Evolutionary conservation across 2,888 invertebrate genomes (phyloP), one percentile per base, ranked within the genome.

Genomic region (Halictus ligatus): DNA sequence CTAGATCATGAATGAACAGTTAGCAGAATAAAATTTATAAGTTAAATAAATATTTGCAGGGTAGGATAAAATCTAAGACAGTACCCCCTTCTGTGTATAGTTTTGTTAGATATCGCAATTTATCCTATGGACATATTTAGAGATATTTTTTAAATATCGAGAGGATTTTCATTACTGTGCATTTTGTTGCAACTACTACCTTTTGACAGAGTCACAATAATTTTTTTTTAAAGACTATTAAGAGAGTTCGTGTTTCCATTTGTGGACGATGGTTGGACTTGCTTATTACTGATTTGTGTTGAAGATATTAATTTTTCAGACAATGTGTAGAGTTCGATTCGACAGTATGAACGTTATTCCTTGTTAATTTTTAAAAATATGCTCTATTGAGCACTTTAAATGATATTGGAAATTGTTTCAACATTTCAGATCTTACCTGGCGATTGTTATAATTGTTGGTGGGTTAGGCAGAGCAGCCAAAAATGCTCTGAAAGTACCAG

Each of bases 391-490:
- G 8, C 29, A 10, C 10, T 69, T 8, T 35, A 40, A 40, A 40
- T 18, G 8, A 10, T 18, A 40, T 40, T 18, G 35, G 10, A 40
- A 12, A 40, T 69, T 21, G 18, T 40, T 35, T 10, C 8, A 15
- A 10, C 12, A 69, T 40, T 21, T 15, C 40, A 0, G 6, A 40
- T 40, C 21, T 79, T 80, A 93, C 94, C 94, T 96, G 0, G 98
- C 97, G 75, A 99, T 96, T 0, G 98, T 98, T 71, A 98, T 96
- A 46, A 98, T 94, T 0, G 97, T 97, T 2, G 98, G 98, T 8
- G 96, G 95, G 60, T 95, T 95, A 0, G 97, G 96, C n/a, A 97
- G 92, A 77, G 95, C 93, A 78, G 96, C 94, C 89, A 98, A 94
- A 92, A 98, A 95, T 29, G 95, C 95, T 92, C 96, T 95, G 93